Base-by-base conservation (phyloP, 2,797 vertebrate genomes). In the Helicolenus hilgendorfi region DNA sequence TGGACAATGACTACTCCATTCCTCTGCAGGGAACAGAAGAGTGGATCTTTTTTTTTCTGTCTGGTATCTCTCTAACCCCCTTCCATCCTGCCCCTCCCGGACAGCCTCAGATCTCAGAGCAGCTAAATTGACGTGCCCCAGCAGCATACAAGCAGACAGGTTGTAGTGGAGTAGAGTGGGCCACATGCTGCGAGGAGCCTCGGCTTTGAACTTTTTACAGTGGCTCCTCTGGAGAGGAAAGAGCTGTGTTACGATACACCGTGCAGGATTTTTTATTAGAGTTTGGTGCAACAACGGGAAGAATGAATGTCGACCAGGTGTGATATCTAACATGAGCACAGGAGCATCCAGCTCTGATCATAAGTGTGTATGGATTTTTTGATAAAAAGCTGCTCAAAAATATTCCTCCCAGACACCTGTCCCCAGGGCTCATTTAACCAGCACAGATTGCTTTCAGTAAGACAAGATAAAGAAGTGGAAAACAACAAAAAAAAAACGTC, bases 121-220 rank as follows among this genome's bases (percentile, higher is more conserved):
- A 49, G 81, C 77, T 80, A 79, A 85, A 85, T 24, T 78, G 83
- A 89, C 26, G 69, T 65, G 67, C 59, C 69, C 76, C 77, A 70
- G 85, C 84, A 88, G 87, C 79, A 7, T 56, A 89, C 81, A 68
- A 68, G 85, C 89, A 77, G 78, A 73, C 81, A 72, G 87, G 79
- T 83, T 73, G 79, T 45, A 70, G 36, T 27, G 74, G 81, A 79
- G 65, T 33, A n/a, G 86, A 89, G 83, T 7, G 29, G 89, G 62
- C 89, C 88, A 64, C 92, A 89, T 79, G 92, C 94, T 93, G 94
- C 72, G 88, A 4, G 5, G 36, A 89, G 84, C 83, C 78, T 60
- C 24, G 1, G 86, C 91, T 95, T 94, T 95, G 90, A 96, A 94
- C 94, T 91, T 84, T 81, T 81, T 67, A 84, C 86, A 92, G 76